phyloP scores from a whole-genome alignment of 2,113 vertebrate genomes.

The Seriola dumerili region DNA sequence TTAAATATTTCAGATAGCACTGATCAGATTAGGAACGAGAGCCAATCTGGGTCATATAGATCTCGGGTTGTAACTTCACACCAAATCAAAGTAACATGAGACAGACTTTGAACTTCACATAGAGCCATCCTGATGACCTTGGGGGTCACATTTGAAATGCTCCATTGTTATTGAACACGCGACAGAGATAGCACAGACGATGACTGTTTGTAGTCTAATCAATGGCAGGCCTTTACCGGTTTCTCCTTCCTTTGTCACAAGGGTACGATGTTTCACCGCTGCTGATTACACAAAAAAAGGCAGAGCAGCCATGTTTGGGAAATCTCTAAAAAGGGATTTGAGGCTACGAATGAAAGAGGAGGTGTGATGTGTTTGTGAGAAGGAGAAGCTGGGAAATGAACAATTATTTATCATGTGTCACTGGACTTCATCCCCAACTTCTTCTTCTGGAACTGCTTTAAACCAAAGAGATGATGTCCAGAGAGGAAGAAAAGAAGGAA shows the following conservation, averaged over 20 bases:
- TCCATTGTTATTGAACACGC: conserved; percentile 65
- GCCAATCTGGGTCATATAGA: conserved; percentile 54
- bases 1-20: conserved; percentile 59
- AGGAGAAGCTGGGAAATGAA: not conserved
- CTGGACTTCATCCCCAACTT: not conserved
- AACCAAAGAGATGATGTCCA: too few relatives aligned
- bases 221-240: conserved; percentile 34
- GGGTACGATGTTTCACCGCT: not conserved
- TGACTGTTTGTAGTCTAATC: conserved; percentile 50
- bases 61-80: conserved; percentile 59
- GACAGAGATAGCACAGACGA: conserved; percentile 57
- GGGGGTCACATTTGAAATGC: conserved; percentile 39
- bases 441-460: too few relatives aligned
- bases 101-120: conserved; percentile 66
- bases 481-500: too few relatives aligned
- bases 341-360: conserved; percentile 27
- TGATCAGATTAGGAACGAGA: conserved; percentile 61
- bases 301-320: not conserved
- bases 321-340: conserved; percentile 26
- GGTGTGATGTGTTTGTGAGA: conserved; percentile 9
- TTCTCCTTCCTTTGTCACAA: conserved; percentile 4
- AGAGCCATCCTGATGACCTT: conserved; percentile 46
- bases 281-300: conserved; percentile 20
- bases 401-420: not conserved
- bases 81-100: conserved; percentile 69